Evolutionary conservation across 2,888 invertebrate species (phyloP).

Genomic region (Acronicta alni): DNA sequence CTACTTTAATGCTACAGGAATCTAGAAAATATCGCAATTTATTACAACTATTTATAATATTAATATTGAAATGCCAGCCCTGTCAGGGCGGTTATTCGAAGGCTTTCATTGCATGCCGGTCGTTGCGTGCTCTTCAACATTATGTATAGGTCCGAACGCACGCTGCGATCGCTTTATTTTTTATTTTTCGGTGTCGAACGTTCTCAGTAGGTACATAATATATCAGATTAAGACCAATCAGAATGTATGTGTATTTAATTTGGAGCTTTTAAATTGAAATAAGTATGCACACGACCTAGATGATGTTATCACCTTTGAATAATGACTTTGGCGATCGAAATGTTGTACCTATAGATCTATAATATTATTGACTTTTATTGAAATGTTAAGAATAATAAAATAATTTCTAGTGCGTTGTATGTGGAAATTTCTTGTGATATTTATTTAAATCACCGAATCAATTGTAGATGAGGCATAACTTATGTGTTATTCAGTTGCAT

Average conservation of each 20-base stretch:
- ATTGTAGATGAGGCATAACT: no score
- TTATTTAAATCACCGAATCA: constrained; percentile 4
- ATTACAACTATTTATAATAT: constrained; percentile 43
- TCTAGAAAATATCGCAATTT: constrained; percentile 42
- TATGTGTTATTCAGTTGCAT: neutral
- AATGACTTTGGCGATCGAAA: constrained; percentile 28
- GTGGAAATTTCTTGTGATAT: constrained; percentile 12
- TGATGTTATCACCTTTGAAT: constrained; percentile 45
- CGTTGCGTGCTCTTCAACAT: constrained; percentile 78
- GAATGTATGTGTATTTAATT: constrained; percentile 55
- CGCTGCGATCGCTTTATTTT: constrained; percentile 70
- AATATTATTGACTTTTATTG: constrained; percentile 18
- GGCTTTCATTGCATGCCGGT: constrained; percentile 75
- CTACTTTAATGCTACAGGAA: constrained; percentile 27
- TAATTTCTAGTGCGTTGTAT: constrained; percentile 3
- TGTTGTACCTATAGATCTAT: constrained; percentile 17
- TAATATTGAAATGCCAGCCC: constrained; percentile 63
- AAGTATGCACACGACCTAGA: constrained; percentile 28
- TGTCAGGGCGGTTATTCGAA: constrained; percentile 64
- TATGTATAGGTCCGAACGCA: constrained; percentile 74
- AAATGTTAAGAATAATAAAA: constrained; percentile 13
- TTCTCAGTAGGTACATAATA: constrained; percentile 61
- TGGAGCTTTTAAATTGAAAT: constrained; percentile 35
- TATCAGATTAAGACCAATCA: constrained; percentile 64
- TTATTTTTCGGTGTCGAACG: constrained; percentile 61